Percentiles rank a stretch among this genome's conserved stretches.
phyloP scores from a whole-genome alignment of 2,797 vertebrate genomes.

The Chloroceryle inda region DNA sequence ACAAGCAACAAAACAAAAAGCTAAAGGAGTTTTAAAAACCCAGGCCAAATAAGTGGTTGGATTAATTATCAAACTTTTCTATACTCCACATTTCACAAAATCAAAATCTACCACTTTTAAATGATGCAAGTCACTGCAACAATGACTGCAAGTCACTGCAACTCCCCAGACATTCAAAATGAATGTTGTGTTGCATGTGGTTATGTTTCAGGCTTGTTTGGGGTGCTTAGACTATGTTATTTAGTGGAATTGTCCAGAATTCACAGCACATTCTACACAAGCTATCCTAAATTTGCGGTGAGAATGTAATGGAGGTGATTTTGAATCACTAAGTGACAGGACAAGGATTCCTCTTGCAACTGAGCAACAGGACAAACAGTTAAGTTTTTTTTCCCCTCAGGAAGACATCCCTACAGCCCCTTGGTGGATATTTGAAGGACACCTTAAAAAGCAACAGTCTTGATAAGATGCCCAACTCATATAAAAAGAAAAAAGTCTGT shows the following conservation, averaged over 20 bases:
- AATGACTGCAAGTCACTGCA: neutral
- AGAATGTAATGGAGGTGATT: neutral
- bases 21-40: neutral
- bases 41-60: neutral
- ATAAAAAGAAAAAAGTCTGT: neutral
- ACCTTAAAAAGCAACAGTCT: neutral
- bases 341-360: neutral
- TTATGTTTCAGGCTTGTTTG: neutral
- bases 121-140: neutral
- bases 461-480: neutral
- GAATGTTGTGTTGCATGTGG: neutral
- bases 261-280: neutral
- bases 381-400: neutral
- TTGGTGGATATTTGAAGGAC: neutral
- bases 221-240: neutral
- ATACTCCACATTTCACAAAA: neutral
- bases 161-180: neutral
- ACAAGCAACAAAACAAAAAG: neutral
- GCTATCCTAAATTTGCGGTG: neutral
- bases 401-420: neutral
- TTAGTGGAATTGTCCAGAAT: neutral
- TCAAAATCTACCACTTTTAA: neutral
- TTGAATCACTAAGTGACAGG: neutral
- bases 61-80: neutral
- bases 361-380: neutral